Evolutionary conservation across 2,888 invertebrate species (phyloP).

Genomic region (Bembecia ichneumoniformis): DNA sequence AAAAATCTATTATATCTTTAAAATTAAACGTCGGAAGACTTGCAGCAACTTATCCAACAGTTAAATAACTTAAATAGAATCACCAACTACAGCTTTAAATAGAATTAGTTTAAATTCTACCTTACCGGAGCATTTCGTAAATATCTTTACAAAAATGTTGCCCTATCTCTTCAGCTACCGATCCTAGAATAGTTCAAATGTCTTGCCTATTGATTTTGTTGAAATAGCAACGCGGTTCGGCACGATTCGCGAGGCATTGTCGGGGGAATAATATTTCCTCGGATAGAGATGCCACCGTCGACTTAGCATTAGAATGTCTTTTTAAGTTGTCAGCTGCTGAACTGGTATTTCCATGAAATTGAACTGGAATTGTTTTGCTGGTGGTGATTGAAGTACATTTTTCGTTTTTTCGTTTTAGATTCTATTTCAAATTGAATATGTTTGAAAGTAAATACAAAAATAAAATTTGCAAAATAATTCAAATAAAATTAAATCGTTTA

Average conservation of each 20-base stretch:
- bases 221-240: conserved; percentile 31
- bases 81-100: no score
- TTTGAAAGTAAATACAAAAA: no score
- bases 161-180: neutral
- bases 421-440: no score
- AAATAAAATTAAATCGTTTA: no score
- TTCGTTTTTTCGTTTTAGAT: no score
- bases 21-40: no score
- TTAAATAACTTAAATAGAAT: no score
- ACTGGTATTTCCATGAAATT: neutral
- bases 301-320: conserved; percentile 20
- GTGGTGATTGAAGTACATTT: no score
- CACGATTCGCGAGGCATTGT: conserved; percentile 14
- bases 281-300: conserved; percentile 11
- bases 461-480: no score
- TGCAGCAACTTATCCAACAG: no score
- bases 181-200: conserved; percentile 21
- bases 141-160: neutral
- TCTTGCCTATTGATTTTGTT: conserved; percentile 47
- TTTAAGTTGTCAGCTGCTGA: conserved; percentile 13
- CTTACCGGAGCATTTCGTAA: neutral
- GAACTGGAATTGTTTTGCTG: neutral
- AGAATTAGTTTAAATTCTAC: no score
- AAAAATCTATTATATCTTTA: no score
- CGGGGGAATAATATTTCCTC: conserved; percentile 22